A percentile compares a stretch with the other conserved stretches of the same genome.
Evolutionary conservation across 1,140 invertebrate genomes (phyloP).

Genomic region (Chionoecetes opilio): DNA sequence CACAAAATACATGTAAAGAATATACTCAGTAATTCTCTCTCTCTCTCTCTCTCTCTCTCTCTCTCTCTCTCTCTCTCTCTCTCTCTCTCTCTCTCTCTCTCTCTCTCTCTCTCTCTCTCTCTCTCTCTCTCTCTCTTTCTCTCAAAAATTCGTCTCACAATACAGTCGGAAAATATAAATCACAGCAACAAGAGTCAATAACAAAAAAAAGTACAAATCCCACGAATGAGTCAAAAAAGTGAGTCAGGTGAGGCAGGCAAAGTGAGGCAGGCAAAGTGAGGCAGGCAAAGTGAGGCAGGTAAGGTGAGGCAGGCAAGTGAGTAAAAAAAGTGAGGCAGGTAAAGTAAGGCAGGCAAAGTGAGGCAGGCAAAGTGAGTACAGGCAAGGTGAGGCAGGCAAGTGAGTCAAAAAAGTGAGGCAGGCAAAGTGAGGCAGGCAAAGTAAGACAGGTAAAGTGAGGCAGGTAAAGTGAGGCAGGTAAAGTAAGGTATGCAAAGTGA

Average conservation of each 20-base stretch:
- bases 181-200: background rate
- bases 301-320: too few species aligned
- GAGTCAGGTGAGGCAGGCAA: background rate
- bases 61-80: slow-evolving; percentile 17
- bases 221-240: background rate
- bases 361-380: background rate
- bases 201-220: background rate
- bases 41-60: slow-evolving; percentile 8
- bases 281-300: background rate
- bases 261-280: too few species aligned
- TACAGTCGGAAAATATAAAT: background rate
- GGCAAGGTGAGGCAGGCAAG: background rate
- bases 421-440: too few species aligned
- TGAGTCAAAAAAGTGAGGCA: background rate
- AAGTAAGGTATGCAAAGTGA: too few species aligned
- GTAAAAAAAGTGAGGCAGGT: too few species aligned
- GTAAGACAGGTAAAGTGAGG: too few species aligned
- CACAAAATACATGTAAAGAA: background rate
- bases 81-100: slow-evolving; percentile 15
- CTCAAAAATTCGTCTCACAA: background rate
- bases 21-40: background rate
- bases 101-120: slow-evolving; percentile 27
- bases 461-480: too few species aligned
- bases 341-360: too few species aligned
- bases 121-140: background rate